Percentiles rank a stretch among this genome's conserved stretches.
Evolutionary conservation across 2,113 vertebrate species (phyloP).

Genomic region (Catharus fuscescens): DNA sequence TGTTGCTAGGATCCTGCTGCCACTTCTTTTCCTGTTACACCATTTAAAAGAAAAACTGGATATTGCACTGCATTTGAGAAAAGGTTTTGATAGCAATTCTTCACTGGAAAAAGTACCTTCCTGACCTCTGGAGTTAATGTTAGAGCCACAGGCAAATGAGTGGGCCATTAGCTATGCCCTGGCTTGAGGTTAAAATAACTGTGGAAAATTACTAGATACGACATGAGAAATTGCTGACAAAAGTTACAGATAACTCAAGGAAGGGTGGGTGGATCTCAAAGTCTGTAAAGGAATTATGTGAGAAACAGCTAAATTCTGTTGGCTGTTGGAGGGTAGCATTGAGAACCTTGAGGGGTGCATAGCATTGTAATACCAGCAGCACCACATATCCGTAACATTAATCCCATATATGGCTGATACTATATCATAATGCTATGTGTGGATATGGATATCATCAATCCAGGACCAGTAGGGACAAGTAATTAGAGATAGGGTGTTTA

Average conservation of each 20-base stretch:
- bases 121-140: background rate
- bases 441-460: background rate
- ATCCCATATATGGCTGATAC: background rate
- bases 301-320: background rate
- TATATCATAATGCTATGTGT: background rate
- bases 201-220: background rate
- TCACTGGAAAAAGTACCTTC: background rate
- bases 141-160: background rate
- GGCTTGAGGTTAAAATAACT: background rate
- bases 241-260: background rate
- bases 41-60: background rate
- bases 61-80: background rate
- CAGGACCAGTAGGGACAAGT: background rate
- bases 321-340: background rate
- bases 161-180: background rate
- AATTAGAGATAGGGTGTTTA: background rate
- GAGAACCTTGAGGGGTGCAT: background rate
- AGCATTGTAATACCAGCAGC: background rate
- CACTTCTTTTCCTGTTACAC: background rate
- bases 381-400: background rate
- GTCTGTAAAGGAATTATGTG: background rate
- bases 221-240: background rate
- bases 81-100: background rate
- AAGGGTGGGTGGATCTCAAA: background rate
- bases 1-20: background rate